These are phyloP conservation scores for Octopus bimaculoides DNA, from an alignment of 1,140 invertebrate genomes.

Conservation along the genomic window DNA sequence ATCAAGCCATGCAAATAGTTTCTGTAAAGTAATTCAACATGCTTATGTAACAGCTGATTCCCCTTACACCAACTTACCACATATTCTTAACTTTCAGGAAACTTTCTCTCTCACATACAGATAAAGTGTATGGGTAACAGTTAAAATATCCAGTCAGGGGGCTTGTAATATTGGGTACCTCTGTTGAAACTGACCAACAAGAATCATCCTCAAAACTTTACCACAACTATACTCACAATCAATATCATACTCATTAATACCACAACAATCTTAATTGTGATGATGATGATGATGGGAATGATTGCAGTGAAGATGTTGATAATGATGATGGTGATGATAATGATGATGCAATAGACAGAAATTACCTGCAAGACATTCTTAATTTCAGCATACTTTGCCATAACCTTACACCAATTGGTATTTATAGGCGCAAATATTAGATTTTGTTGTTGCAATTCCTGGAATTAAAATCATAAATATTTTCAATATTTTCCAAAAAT, in stretches of 20 bases:
- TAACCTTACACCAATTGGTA: conserved; percentile 56
- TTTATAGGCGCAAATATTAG: conserved; percentile 53
- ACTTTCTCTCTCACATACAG: no score
- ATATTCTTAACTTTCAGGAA: no score
- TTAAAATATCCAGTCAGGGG: no score
- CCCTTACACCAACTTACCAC: background rate
- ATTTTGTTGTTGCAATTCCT: conserved; percentile 55
- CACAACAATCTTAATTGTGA: no score
- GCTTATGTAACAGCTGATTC: background rate
- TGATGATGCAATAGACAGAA: conserved; percentile 11
- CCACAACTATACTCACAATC: background rate
- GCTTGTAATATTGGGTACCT: no score
- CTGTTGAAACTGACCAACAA: no score
- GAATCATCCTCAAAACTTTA: background rate
- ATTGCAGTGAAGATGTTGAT: no score
- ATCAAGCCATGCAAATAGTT: background rate
- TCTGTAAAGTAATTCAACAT: conserved; percentile 1
- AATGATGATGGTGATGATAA: no score
- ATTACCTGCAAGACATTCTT: conserved; percentile 55
- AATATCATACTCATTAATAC: no score
- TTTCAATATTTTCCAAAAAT: no score
- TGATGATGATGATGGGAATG: no score
- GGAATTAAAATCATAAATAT: background rate
- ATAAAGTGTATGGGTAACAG: no score
- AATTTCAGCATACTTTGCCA: conserved; percentile 56